These are phyloP conservation scores for Saguinus midas DNA, from an alignment of 2,113 vertebrate genomes.

Conservation along the genomic window DNA sequence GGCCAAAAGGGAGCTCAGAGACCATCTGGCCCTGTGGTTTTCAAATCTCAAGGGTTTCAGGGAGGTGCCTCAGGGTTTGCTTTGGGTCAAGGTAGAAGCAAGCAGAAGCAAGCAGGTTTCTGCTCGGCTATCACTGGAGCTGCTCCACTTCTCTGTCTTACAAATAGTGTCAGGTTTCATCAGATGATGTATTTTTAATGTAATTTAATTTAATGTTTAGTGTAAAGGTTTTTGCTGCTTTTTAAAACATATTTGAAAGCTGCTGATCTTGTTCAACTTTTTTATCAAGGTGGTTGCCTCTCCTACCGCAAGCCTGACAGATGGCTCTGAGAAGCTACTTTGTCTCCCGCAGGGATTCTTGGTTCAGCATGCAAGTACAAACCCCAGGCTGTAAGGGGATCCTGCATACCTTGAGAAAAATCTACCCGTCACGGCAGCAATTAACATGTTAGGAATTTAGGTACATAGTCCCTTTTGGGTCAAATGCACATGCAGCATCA, in stretches of 20 bases:
- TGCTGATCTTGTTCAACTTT: not conserved
- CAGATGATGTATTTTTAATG: not conserved
- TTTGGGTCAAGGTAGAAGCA: not conserved
- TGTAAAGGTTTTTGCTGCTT: not conserved
- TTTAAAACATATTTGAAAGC: not conserved
- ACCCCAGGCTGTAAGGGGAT: not conserved
- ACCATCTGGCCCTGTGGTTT: not conserved
- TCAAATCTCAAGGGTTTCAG: not conserved
- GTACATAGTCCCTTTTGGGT: not conserved
- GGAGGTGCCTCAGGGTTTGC: not conserved
- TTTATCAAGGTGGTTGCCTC: not conserved
- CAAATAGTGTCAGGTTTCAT: not conserved
- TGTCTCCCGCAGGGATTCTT: no score
- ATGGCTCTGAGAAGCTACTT: accelerated
- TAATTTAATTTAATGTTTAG: not conserved
- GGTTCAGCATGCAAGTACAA: accelerated
- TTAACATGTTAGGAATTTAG: not conserved
- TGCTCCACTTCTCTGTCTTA: not conserved
- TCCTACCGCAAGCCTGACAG: not conserved
- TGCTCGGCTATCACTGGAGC: no score
- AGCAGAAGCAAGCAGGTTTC: not conserved
- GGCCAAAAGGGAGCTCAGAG: not conserved
- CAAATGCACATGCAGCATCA: not conserved
- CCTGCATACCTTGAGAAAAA: not conserved
- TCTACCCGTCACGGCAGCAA: not conserved